Base-by-base conservation (phyloP, 2,888 invertebrate genomes). In the Lepidonotus clava region DNA sequence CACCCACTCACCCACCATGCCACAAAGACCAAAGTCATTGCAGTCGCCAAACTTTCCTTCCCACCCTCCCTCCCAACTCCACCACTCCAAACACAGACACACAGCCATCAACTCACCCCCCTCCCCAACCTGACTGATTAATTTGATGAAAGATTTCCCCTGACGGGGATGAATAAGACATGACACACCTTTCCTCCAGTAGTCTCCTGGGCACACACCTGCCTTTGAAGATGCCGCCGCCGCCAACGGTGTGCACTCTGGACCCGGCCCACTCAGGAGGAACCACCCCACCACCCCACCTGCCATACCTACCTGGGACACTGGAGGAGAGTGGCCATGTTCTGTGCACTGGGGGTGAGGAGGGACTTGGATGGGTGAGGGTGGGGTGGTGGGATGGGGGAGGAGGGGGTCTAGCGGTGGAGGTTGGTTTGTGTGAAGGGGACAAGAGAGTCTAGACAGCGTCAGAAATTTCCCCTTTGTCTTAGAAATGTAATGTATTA, bases 131-230 rank as follows among this genome's bases (percentile, higher is more conserved):
- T n/a, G 34, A 1, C 61, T 76, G 76, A 76, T 76, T 76, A 76
- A 76, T 40, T 76, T 76, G 76, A 76, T 76, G 76, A 76, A 76
- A 76, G 38, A 76, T 76, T 76, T 76, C 76, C 76, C 76, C 76
- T 51, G 76, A 28, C 36, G 76, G 76, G 36, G 38, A 76, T 76
- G 76, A 76, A 76, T 76, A 76, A 76, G 76, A 34, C 38, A 76
- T 76, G 76, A 38, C 76, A 76, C 76, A 24, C 76, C 4, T n/a
- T 6, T 76, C 21, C 38, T 34, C 38, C 34, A 38, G 76, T 76
- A 76, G 34, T 76, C 76, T 76, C 38, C 38, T 2, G 76, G 76
- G 28, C 61, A 61, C 61, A 8, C 61, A 28, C 61, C 61, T 61
- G 28, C 28, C 61, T 61, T 61, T 61, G 61, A 61, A 61, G 61